Conservation (phyloP, 2,797 vertebrate species). For the Pristis pectinata region DNA sequence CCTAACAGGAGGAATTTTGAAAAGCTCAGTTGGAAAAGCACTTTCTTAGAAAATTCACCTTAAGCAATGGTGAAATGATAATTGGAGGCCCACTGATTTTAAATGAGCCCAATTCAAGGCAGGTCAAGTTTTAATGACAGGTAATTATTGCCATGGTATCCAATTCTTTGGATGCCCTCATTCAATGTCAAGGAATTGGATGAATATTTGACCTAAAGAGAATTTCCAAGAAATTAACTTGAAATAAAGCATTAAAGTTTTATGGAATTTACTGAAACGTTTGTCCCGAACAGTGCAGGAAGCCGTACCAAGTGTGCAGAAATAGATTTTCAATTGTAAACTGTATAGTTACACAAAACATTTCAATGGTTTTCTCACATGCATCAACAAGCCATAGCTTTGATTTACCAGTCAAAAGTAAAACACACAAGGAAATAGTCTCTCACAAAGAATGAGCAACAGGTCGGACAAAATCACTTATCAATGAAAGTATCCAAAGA, state of each 20-base stretch:
- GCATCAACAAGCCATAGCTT: not conserved
- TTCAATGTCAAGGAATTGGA: not conserved
- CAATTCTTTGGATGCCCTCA: not conserved
- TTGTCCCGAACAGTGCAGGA: not conserved
- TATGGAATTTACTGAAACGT: too few relatives aligned
- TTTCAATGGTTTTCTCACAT: not conserved
- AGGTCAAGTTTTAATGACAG: not conserved
- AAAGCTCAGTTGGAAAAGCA: not conserved
- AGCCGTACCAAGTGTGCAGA: not conserved
- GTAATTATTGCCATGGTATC: not conserved
- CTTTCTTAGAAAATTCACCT: not conserved
- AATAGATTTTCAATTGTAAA: not conserved
- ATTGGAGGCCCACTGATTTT: not conserved
- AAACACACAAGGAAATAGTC: not conserved
- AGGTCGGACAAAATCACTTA: not conserved
- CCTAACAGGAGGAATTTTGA: not conserved
- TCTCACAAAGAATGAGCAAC: not conserved
- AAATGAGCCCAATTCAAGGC: too few relatives aligned
- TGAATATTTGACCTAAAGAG: not conserved
- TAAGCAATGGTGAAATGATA: not conserved
- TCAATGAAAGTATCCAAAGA: not conserved
- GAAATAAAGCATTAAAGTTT: not conserved
- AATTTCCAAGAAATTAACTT: not conserved
- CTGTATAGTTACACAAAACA: not conserved
- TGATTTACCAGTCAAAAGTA: not conserved